phyloP scores from a whole-genome alignment of 2,113 vertebrate species.

The Girardinichthys multiradiatus region DNA sequence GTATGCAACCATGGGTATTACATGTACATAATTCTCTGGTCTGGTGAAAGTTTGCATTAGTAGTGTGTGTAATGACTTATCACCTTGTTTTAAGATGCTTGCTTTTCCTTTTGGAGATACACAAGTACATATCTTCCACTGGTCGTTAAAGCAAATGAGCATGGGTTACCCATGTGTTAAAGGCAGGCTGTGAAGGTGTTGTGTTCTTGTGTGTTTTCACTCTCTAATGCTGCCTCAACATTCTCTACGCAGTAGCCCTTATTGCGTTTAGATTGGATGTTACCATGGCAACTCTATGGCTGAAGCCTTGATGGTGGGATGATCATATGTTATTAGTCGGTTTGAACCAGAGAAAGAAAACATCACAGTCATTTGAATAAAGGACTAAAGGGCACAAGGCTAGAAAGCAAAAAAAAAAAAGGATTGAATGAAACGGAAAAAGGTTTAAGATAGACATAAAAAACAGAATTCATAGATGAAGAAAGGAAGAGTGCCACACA shows the following conservation, averaged over 20 bases:
- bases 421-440: neutral
- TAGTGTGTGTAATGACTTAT: slow-evolving; percentile 60
- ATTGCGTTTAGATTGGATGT: slow-evolving; percentile 58
- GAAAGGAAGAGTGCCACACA: slow-evolving; percentile 9
- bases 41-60: slow-evolving; percentile 50
- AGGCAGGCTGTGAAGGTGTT: slow-evolving; percentile 11
- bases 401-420: slow-evolving; percentile 4
- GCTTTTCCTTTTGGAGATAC: slow-evolving; percentile 61
- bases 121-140: slow-evolving; percentile 65
- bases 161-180: slow-evolving; percentile 36
- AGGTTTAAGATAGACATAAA: slow-evolving; percentile 4
- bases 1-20: neutral
- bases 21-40: slow-evolving; percentile 22
- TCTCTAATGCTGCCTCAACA: slow-evolving; percentile 26
- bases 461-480: slow-evolving; percentile 3
- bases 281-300: slow-evolving; percentile 74
- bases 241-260: slow-evolving; percentile 61
- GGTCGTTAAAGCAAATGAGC: slow-evolving; percentile 68
- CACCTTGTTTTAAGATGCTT: slow-evolving; percentile 65
- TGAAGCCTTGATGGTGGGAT: slow-evolving; percentile 78
- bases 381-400: slow-evolving; percentile 10
- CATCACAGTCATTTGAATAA: slow-evolving; percentile 41
- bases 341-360: slow-evolving; percentile 69
- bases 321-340: slow-evolving; percentile 85
- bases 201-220: slow-evolving; percentile 1